These are phyloP conservation scores for Baryphthengus martii DNA, from an alignment of 2,113 vertebrate species.

Conservation along the genomic window DNA sequence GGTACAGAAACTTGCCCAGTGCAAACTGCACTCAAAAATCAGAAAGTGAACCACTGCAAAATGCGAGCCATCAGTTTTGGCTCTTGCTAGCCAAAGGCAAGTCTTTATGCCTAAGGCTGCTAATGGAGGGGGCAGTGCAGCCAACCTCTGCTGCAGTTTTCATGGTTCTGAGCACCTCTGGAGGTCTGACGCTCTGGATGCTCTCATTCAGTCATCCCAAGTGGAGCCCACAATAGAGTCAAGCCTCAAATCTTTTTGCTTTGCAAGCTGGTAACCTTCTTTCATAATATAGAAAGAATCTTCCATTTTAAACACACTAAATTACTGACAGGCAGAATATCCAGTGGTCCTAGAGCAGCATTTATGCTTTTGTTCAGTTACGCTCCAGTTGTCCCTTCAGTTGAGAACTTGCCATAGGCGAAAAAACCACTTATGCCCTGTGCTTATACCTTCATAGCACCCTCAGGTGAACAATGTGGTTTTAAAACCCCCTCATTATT, in stretches of 20 bases:
- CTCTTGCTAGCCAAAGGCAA: background rate
- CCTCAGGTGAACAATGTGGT: background rate
- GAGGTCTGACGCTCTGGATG: background rate
- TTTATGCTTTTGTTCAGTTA: constrained; percentile 10
- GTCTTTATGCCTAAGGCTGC: background rate
- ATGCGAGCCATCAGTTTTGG: background rate
- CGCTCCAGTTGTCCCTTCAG: background rate
- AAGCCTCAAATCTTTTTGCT: background rate
- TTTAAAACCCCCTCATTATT: background rate
- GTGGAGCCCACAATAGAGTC: background rate
- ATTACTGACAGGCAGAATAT: background rate
- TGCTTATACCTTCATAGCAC: background rate
- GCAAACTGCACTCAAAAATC: background rate
- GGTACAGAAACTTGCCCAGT: background rate
- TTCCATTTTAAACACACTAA: background rate
- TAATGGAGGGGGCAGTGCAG: background rate
- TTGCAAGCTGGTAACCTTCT: background rate
- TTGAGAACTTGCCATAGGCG: constrained; percentile 23
- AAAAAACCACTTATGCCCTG: constrained; percentile 12
- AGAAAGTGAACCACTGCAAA: background rate
- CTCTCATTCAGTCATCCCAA: background rate
- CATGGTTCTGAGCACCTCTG: background rate
- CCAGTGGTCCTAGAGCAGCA: background rate
- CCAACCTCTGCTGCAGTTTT: background rate
- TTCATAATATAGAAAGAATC: background rate